Percentiles rank a stretch among this genome's conserved stretches.
These are phyloP conservation scores for Polydrusus tereticollis DNA, from an alignment of 2,888 invertebrate genomes.

Conservation along the genomic window DNA sequence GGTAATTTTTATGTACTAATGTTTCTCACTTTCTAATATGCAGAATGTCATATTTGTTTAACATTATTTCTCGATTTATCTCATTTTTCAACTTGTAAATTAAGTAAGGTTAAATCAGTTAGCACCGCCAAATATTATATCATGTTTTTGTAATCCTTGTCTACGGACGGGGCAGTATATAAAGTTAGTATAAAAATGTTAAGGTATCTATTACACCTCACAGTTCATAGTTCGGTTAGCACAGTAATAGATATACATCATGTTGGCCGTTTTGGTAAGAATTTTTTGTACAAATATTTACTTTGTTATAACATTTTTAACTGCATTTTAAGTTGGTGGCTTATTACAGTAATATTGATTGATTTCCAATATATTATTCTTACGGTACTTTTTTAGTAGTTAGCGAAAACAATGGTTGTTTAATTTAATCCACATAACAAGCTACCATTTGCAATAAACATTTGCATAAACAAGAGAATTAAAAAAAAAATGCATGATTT, in stretches of 20 bases:
- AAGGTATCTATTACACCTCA: slow-evolving; percentile 9
- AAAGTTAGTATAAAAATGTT: slow-evolving; percentile 26
- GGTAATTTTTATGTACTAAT: slow-evolving; percentile 18
- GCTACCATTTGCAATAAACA: no score
- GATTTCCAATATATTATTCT: no score
- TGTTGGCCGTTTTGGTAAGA: slow-evolving; percentile 18
- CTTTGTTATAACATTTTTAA: background rate
- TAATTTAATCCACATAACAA: no score
- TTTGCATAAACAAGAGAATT: no score
- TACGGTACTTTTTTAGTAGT: no score
- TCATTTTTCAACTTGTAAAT: slow-evolving; percentile 25
- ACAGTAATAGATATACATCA: background rate
- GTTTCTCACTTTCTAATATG: slow-evolving; percentile 33
- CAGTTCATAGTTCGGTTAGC: slow-evolving; percentile 21
- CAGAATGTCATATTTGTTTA: slow-evolving; percentile 34
- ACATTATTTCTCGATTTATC: slow-evolving; percentile 37
- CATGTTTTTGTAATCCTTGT: slow-evolving; percentile 8
- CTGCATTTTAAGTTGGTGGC: no score
- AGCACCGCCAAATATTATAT: slow-evolving; percentile 8
- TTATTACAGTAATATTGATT: no score
- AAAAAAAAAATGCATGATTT: no score
- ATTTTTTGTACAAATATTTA: slow-evolving; percentile 10
- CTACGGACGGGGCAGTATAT: slow-evolving; percentile 25
- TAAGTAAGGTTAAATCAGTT: slow-evolving; percentile 16
- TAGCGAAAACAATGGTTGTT: no score